Base-by-base conservation (phyloP, 2,113 vertebrate genomes). In the Ameiurus melas region DNA sequence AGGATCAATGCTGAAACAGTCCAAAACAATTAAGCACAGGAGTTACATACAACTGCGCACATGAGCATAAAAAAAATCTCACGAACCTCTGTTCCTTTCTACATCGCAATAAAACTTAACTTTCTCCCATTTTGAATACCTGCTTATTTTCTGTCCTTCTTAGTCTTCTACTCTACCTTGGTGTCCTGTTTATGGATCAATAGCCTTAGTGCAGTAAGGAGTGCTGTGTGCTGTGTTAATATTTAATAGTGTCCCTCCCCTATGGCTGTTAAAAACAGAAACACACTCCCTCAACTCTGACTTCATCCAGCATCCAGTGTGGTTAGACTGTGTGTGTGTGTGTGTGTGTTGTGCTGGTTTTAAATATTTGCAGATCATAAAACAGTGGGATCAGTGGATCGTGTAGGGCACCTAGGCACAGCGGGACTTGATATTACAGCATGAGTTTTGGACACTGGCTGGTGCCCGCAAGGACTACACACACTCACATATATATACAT, bases 161-260 rank as follows among this genome's bases (percentile, higher is more conserved):
- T 36, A 60, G n/a, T 81, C 22, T 78, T 68, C 30, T 30, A 51
- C 84, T 68, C 51, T 77, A 30, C n/a, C 51, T 77, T 80, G 5
- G 86, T 55, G 86, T 66, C 84, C 22, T 84, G 80, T 84, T 90
- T 86, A 88, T 90, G 89, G 89, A 90, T 90, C 87, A 90, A 64
- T 83, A 80, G 84, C 70, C 58, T 86, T 88, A 90, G 70, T 57
- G 60, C 80, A 86, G 71, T 86, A 84, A 86, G n/a, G 68, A 82
- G 55, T 80, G 73, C 39, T 86, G 27, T 88, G 43, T 79, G 73
- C 36, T 86, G 27, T 88, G 85, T 90, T 84, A 88, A 88, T 90
- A 90, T 88, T 90, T 88, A 53, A 88, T 84, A 57, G 70, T 60
- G 84, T 88, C 78, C 66, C 68, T 88, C 43, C 47, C 20, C 83